These are phyloP conservation scores for Peribatodes rhomboidaria DNA, from an alignment of 2,888 invertebrate species.

Conservation along the genomic window DNA sequence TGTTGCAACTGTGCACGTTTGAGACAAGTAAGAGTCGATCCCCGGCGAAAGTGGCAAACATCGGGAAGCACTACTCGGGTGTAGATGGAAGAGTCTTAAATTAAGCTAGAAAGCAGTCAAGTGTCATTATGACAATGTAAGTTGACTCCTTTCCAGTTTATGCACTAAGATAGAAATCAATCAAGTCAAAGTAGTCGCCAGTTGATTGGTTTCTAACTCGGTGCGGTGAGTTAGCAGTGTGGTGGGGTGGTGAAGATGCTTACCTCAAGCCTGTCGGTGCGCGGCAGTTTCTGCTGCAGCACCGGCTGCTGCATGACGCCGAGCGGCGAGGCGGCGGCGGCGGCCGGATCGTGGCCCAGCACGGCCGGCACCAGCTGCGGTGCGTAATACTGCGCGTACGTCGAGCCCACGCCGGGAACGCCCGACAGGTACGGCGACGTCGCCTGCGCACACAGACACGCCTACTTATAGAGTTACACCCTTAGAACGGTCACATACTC, in stretches of 20 bases:
- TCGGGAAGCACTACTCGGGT: slow-evolving; percentile 73
- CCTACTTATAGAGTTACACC: slow-evolving; percentile 35
- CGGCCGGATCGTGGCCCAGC: slow-evolving; percentile 95
- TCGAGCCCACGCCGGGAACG: slow-evolving; percentile 95
- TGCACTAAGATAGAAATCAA: background rate
- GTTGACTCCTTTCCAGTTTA: slow-evolving; percentile 2
- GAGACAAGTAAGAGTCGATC: slow-evolving; percentile 60
- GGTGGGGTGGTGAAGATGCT: slow-evolving; percentile 69
- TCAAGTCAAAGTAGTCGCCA: background rate
- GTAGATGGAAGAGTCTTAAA: slow-evolving; percentile 47
- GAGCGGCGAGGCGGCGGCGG: slow-evolving; percentile 91
- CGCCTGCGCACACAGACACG: slow-evolving; percentile 86
- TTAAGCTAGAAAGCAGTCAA: slow-evolving; percentile 14
- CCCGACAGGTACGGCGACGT: slow-evolving; percentile 97
- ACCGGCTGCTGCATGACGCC: slow-evolving; percentile 95
- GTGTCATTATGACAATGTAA: background rate
- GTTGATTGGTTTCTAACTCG: background rate
- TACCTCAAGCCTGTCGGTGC: slow-evolving; percentile 98
- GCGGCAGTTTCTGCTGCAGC: slow-evolving; percentile 97
- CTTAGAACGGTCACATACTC: slow-evolving; percentile 22
- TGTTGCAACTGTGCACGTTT: slow-evolving; percentile 3
- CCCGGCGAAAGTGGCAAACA: slow-evolving; percentile 69
- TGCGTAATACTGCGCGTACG: slow-evolving; percentile 96
- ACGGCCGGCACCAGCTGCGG: slow-evolving; percentile 96
- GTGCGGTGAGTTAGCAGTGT: slow-evolving; percentile 43